A percentile compares a stretch with the other conserved stretches of the same genome.
phyloP scores from a whole-genome alignment of 2,888 invertebrate species.

The Trichacis sp. region DNA sequence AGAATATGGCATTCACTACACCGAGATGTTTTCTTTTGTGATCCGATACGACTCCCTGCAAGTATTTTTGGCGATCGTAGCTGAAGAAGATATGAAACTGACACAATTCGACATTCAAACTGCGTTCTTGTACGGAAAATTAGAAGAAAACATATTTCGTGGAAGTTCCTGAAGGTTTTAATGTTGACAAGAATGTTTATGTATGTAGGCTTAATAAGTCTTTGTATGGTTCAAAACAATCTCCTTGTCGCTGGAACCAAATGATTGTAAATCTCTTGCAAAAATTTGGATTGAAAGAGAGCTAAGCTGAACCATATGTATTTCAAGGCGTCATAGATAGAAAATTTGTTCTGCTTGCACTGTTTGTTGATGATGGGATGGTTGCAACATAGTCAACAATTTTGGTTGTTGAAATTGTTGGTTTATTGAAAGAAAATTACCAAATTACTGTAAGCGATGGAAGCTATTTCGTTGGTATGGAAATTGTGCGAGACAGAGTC shows the following conservation, averaged over 20 bases:
- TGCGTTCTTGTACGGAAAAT: slow-evolving; percentile 19
- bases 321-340: slow-evolving; percentile 1
- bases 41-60: slow-evolving; percentile 25
- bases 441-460: slow-evolving; percentile 9
- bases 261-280: slow-evolving; percentile 39
- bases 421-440: slow-evolving; percentile 3
- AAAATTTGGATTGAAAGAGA: slow-evolving; percentile 29
- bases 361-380: slow-evolving; percentile 17
- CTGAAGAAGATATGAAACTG: slow-evolving; percentile 14
- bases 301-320: slow-evolving; percentile 9
- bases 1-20: slow-evolving; percentile 15
- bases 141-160: slow-evolving; percentile 11
- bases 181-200: background rate
- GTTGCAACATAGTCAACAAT: slow-evolving; percentile 7
- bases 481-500: slow-evolving; percentile 2
- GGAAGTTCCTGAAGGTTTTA: slow-evolving; percentile 13
- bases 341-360: slow-evolving; percentile 2
- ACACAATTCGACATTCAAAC: slow-evolving; percentile 19
- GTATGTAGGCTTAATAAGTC: slow-evolving; percentile 48
- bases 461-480: slow-evolving; percentile 1
- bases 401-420: slow-evolving; percentile 4
- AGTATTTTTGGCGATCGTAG: slow-evolving; percentile 11
- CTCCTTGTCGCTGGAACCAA: slow-evolving; percentile 51
- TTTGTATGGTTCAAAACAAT: slow-evolving; percentile 54
- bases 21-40: slow-evolving; percentile 20